Evolutionary conservation across 2,888 invertebrate genomes (phyloP).

Genomic region (Agonopterix subpropinquella): DNA sequence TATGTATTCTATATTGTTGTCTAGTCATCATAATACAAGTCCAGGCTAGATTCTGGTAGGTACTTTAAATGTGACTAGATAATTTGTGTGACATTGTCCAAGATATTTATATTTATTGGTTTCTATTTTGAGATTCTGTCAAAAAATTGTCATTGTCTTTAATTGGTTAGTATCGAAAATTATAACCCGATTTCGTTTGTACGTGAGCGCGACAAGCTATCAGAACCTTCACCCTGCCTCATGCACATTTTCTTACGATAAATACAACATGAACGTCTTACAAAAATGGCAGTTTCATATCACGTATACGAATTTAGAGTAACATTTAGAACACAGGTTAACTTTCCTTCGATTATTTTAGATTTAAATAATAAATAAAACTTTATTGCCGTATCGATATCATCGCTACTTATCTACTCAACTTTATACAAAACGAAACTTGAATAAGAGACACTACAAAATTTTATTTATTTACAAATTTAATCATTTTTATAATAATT

Average conservation of each 20-base stretch:
- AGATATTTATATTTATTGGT: too few relatives aligned
- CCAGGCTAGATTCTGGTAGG: too few relatives aligned
- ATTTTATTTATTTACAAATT: slow-evolving; percentile 36
- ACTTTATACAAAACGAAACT: slow-evolving; percentile 24
- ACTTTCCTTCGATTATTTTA: slow-evolving; percentile 22
- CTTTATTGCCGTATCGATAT: slow-evolving; percentile 53
- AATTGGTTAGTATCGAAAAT: too few relatives aligned
- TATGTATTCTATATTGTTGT: too few relatives aligned
- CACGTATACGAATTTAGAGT: slow-evolving; percentile 58
- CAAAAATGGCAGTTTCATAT: slow-evolving; percentile 68
- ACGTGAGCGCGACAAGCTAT: too few relatives aligned
- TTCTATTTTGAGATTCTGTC: too few relatives aligned
- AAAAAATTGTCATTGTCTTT: too few relatives aligned
- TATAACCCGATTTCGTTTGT: too few relatives aligned
- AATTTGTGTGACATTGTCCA: too few relatives aligned
- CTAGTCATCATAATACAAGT: too few relatives aligned
- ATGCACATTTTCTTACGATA: slow-evolving; percentile 12
- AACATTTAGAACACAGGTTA: slow-evolving; percentile 43
- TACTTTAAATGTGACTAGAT: too few relatives aligned
- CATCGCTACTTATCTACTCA: slow-evolving; percentile 10
- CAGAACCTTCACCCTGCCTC: too few relatives aligned
- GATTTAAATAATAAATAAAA: slow-evolving; percentile 22
- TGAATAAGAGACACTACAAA: slow-evolving; percentile 27
- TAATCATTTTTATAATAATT: slow-evolving; percentile 25
- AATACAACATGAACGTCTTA: slow-evolving; percentile 38